phyloP scores from a whole-genome alignment of 2,888 invertebrate genomes.

The Aelia acuminata region DNA sequence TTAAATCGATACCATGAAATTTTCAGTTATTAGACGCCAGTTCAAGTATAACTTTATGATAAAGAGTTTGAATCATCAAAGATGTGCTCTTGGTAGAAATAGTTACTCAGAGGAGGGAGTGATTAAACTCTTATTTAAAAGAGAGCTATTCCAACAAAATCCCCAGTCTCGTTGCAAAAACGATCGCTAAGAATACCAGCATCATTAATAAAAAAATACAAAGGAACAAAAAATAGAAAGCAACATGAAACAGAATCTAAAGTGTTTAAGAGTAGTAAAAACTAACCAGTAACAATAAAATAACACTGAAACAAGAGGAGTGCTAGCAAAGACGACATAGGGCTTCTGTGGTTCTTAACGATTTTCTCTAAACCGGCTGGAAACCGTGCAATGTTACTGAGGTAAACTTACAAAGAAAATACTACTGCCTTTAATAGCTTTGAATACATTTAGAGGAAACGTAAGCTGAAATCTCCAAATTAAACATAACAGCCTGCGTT shows the following conservation, averaged over 20 bases:
- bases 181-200: not conserved
- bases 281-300: slow-evolving; percentile 25
- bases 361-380: not conserved
- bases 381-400: not conserved
- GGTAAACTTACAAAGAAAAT: not conserved
- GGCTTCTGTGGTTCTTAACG: not conserved
- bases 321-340: not conserved
- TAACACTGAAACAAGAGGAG: not conserved
- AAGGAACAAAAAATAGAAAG: not conserved
- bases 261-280: not conserved
- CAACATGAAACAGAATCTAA: not conserved
- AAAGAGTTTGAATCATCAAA: too few relatives aligned
- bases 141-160: too few relatives aligned
- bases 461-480: not conserved
- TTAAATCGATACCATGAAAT: too few relatives aligned
- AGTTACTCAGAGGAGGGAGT: too few relatives aligned
- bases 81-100: too few relatives aligned
- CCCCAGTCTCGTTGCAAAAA: not conserved
- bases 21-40: too few relatives aligned
- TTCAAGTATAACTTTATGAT: too few relatives aligned
- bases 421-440: not conserved
- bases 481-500: not conserved
- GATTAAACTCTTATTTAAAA: too few relatives aligned
- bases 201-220: not conserved
- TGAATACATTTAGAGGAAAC: not conserved